Evolutionary conservation across 2,113 vertebrate genomes (phyloP).

Genomic region (Phainopepla nitens): DNA sequence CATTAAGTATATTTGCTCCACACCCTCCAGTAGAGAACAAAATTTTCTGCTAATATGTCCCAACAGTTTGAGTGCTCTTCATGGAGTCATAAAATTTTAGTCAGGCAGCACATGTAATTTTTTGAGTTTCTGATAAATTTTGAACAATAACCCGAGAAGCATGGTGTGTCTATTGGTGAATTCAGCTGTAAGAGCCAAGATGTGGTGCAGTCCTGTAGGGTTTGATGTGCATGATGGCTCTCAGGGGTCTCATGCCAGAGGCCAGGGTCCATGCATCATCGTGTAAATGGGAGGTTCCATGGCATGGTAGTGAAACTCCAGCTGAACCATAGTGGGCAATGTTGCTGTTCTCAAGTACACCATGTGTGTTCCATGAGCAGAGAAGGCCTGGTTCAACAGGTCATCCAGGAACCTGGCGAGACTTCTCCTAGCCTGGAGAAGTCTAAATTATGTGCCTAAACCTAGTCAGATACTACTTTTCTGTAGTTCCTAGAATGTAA

Average conservation of each 20-base stretch:
- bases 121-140: neutral
- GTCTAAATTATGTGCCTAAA: neutral
- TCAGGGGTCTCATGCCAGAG: neutral
- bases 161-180: rapidly evolving
- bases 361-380: rapidly evolving
- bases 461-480: neutral
- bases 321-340: neutral
- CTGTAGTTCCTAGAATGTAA: neutral
- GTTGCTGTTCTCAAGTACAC: neutral
- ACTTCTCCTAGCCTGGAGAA: neutral
- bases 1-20: neutral
- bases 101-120: neutral
- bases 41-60: neutral
- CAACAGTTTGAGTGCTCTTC: neutral
- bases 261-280: too few species aligned
- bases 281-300: neutral
- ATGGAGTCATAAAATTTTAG: neutral
- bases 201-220: neutral
- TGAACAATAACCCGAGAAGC: rapidly evolving
- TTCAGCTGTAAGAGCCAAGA: rapidly evolving
- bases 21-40: neutral
- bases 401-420: rapidly evolving
- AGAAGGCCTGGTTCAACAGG: neutral
- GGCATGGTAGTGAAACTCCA: neutral
- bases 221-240: neutral